Evolutionary conservation across 2,888 invertebrate species (phyloP).

Genomic region (Drosophila stalkeri): DNA sequence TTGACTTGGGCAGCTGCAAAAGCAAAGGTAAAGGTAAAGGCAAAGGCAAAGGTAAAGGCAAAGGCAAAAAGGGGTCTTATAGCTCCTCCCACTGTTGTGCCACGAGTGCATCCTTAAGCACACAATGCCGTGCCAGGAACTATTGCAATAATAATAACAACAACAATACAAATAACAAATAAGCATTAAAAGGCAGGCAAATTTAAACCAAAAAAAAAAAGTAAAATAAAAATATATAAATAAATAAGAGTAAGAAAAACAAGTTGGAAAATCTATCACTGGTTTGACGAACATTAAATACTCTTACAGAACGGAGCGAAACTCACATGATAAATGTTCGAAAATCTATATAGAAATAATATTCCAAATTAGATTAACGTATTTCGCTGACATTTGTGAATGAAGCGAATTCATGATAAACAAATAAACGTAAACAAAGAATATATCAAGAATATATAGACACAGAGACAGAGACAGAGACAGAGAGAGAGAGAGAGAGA

Average conservation of each 20-base stretch:
- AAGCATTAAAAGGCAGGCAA: constrained; percentile 45
- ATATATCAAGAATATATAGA: background rate
- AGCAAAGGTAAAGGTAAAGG: background rate
- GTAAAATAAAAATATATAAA: background rate
- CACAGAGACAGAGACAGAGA: background rate
- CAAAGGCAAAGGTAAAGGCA: background rate
- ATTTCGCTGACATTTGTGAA: background rate
- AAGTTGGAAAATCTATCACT: background rate
- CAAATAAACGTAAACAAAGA: no score
- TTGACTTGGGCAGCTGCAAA: constrained; percentile 10
- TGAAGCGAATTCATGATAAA: no score
- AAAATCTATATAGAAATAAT: background rate
- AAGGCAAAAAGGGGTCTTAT: background rate
- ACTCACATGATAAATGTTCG: background rate
- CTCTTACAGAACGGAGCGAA: background rate
- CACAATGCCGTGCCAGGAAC: constrained; percentile 65
- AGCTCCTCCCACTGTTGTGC: constrained; percentile 1
- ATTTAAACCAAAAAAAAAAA: constrained; percentile 16
- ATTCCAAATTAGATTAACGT: background rate
- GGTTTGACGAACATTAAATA: background rate
- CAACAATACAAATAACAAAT: constrained; percentile 34
- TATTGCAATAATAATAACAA: constrained; percentile 24
- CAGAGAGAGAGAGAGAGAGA: background rate
- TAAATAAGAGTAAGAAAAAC: background rate
- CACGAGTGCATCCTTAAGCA: constrained; percentile 54